Evolutionary conservation across 2,113 vertebrate species (phyloP).

Genomic region (Capreolus pygargus): DNA sequence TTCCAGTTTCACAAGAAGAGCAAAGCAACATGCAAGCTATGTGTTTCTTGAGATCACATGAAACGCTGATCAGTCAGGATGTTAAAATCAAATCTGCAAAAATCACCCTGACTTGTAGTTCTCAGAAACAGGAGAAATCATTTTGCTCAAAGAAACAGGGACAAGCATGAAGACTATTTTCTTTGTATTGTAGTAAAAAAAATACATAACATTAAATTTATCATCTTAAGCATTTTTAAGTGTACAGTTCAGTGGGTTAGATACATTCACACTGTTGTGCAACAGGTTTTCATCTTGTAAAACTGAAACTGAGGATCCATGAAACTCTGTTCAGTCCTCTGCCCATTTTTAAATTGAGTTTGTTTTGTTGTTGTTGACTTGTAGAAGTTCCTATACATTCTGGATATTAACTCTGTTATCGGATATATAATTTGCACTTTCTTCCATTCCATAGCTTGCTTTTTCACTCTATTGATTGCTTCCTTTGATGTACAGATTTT

Average conservation of each 20-base stretch:
- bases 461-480: background rate
- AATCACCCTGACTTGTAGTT: background rate
- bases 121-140: background rate
- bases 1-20: background rate
- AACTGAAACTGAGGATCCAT: background rate
- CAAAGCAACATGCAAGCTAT: background rate
- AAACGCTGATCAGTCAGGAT: background rate
- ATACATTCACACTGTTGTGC: background rate
- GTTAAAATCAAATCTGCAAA: background rate
- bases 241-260: background rate
- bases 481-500: background rate
- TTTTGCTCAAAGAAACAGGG: background rate
- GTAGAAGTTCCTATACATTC: background rate
- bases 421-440: background rate
- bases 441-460: background rate
- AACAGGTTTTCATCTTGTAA: background rate
- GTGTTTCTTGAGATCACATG: background rate
- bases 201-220: background rate
- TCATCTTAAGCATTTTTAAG: background rate
- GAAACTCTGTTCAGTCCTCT: background rate
- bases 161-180: background rate
- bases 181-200: background rate
- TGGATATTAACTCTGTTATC: background rate
- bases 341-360: background rate
- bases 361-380: background rate